These are phyloP conservation scores for Troides helena DNA, from an alignment of 2,888 invertebrate genomes.

Conservation along the genomic window DNA sequence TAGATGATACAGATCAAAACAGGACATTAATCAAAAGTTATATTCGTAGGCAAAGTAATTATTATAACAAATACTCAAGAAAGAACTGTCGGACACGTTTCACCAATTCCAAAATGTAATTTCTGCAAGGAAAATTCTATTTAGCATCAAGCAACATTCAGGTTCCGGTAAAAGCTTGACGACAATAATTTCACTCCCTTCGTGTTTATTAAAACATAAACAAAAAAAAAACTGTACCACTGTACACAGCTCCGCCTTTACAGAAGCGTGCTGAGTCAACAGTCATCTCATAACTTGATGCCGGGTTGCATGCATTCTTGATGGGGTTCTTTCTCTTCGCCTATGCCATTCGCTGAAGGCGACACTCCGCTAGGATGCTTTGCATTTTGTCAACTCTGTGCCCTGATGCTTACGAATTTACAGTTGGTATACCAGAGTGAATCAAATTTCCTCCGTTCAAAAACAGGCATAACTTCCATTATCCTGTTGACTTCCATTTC, in stretches of 20 bases:
- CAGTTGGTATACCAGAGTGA: slow-evolving; percentile 1
- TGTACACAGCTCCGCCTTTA: slow-evolving; percentile 32
- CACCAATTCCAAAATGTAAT: slow-evolving; percentile 8
- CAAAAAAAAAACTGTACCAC: slow-evolving; percentile 23
- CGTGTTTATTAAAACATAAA: slow-evolving; percentile 35
- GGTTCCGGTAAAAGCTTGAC: slow-evolving; percentile 15
- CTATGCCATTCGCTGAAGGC: slow-evolving; percentile 31
- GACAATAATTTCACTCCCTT: slow-evolving; percentile 26
- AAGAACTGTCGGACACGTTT: slow-evolving; percentile 6
- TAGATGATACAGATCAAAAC: too few relatives aligned
- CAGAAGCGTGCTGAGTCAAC: slow-evolving; percentile 59
- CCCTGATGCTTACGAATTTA: slow-evolving; percentile 12
- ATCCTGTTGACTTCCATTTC: neutral
- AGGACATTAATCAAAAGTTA: too few relatives aligned
- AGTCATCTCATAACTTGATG: slow-evolving; percentile 66
- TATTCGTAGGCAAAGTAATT: neutral
- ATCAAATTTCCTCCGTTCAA: slow-evolving; percentile 8
- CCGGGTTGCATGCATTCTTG: slow-evolving; percentile 65
- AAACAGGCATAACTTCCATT: neutral
- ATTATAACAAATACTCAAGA: neutral
- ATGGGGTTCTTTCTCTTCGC: slow-evolving; percentile 52
- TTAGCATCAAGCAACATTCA: slow-evolving; percentile 10
- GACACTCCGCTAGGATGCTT: slow-evolving; percentile 33
- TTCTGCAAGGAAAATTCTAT: slow-evolving; percentile 13
- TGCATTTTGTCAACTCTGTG: slow-evolving; percentile 35